phyloP scores from a whole-genome alignment of 2,797 vertebrate genomes.

The Falco columbarius region DNA sequence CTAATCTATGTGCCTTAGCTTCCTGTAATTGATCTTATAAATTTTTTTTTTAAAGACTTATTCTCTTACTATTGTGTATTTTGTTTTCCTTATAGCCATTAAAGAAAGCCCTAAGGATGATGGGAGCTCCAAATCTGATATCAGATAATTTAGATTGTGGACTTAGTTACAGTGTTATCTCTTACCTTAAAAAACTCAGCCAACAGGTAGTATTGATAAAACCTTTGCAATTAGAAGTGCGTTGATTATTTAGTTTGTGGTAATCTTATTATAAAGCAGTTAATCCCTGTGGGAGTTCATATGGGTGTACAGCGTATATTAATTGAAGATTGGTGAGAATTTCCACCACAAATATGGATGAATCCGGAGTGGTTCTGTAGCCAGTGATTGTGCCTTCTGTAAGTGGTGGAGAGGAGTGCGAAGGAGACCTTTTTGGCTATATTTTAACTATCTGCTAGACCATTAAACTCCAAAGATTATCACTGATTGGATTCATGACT shows the following conservation, averaged over 20 bases:
- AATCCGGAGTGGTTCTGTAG: background rate
- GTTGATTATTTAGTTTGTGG: constrained; percentile 79
- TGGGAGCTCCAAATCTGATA: constrained; percentile 97
- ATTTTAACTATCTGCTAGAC: background rate
- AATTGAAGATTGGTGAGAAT: background rate
- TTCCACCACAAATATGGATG: background rate
- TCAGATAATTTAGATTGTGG: constrained; percentile 98
- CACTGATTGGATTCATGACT: background rate
- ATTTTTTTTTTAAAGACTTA: constrained; percentile 77
- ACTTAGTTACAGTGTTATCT: constrained; percentile 98
- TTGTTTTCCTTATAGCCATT: constrained; percentile 91
- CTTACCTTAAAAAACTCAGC: constrained; percentile 99
- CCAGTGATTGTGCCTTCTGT: constrained; percentile 55
- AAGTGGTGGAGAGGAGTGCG: background rate
- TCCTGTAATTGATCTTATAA: constrained; percentile 79
- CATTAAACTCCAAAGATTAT: background rate
- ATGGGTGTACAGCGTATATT: constrained; percentile 5
- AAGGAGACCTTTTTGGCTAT: background rate
- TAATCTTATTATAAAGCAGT: constrained; percentile 67
- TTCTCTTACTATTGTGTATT: constrained; percentile 82
- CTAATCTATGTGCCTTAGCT: constrained; percentile 78
- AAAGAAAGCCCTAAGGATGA: constrained; percentile 99
- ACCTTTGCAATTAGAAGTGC: constrained; percentile 83
- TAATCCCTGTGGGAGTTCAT: constrained; percentile 55
- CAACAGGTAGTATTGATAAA: constrained; percentile 94